Evolutionary conservation across 2,113 vertebrate species (phyloP), one percentile per base, ranked within the genome.

Genomic region (Jacana jacana): DNA sequence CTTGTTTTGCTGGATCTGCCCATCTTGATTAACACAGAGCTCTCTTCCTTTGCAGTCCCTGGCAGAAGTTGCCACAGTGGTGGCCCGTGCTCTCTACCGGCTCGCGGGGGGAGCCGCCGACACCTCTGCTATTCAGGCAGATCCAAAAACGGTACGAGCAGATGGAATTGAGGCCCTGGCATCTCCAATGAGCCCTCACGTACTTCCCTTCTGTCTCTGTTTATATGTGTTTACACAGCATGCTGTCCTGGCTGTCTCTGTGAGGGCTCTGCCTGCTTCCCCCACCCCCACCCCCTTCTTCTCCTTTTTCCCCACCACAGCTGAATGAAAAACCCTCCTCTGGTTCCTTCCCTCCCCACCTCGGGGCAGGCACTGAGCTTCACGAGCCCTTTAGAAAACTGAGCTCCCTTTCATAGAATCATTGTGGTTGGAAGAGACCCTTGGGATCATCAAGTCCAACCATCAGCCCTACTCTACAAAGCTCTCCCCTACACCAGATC

Each of bases 61-160:
- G 91, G 95, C 99, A 11, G 97, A 98, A 20, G 98, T 99, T 84
- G 99, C 99, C 86, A 99, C 99, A 0, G 77, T 99, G 84, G 97
- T 99, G 8, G 99, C 98, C 57, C 98, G 98, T 3, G 93, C 98
- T 7, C 97, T 99, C 24, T 99, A 99, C 96, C 63, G 25, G 17
- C 98, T 99, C 39, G 99, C 99, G 0, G 99, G 98, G 78, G 99
- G 99, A 78, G 72, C 69, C 4, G 83, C 79, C 23, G 72, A 63
- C 63, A 71, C 93, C 19, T 16, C 40, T 46, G 95, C 54, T 66
- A 97, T 99, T 49, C 96, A 85, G 8, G 99, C 99, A 1, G 98
- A 99, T 88, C 88, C 98, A 33, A 95, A 95, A 33, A 99, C 97
- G 55, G 99, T 99, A 97, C 63, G 98, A 91, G 60, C 89, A 79